Base-by-base conservation (phyloP, 2,888 invertebrate genomes). In the Panopea generosa region DNA sequence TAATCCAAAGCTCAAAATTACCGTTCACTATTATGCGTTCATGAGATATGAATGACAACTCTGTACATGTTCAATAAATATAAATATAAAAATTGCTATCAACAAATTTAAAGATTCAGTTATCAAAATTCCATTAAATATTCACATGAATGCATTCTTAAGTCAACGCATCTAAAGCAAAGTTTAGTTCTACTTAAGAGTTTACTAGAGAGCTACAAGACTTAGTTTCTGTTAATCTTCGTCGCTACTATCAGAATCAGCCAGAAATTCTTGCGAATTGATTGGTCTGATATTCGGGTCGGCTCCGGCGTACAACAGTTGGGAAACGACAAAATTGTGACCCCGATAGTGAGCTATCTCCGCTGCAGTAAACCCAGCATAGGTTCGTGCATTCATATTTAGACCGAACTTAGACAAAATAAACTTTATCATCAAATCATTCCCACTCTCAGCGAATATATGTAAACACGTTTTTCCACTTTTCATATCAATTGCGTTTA, bases 401-500 rank as follows among this genome's bases (percentile, higher is more conserved):
- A 71, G 11, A 20, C 55, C 22, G 2, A 33, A n/a, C 16, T 65
- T 43, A 0, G 65, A 57, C 14, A 75, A 1, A n/a, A 75, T 0
- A 14, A 43, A 71, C 22, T 65, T 59, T 0, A 75, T 43, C 47
- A 74, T 33, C 0, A 38, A 43, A 20, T 57, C 3, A 47, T 79
- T 59, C 16, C 71, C 71, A 55, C 11, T 24, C 45, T 75, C 79
- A 16, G 71, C 55, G 24, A 68, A 49, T 38, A 53, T 57, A 61
- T 79, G 79, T 14, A 79, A 49, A 26, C 56, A 33, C 11, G 71
- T 71, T 61, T 68, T 68, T 9, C 81, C 81, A 18, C 27, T 47
- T 57, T 77, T 77, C n/a, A 59, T 47, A 16, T 70, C 73, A n/a
- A 24, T 50, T 4, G 52, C 27, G 27, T 77, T 81, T 18, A 81